Conservation (phyloP, 2,113 vertebrate genomes). For the Equus quagga region DNA sequence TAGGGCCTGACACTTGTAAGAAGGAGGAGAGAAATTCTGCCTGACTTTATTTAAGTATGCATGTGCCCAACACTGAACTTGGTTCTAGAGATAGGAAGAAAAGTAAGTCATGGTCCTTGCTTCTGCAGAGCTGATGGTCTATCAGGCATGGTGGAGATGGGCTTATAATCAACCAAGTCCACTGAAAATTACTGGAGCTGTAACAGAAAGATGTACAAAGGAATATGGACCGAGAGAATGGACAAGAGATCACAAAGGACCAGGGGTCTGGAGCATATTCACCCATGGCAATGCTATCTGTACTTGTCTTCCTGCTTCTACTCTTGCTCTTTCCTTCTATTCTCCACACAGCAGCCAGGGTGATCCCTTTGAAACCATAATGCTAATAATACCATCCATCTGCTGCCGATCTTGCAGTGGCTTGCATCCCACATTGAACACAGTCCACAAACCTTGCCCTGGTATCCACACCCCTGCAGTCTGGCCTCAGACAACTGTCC, state of each 20-base stretch:
- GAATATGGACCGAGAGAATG: not conserved
- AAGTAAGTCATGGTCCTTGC: not conserved
- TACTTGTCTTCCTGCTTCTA: not conserved
- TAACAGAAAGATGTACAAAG: rapidly evolving
- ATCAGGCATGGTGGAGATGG: not conserved
- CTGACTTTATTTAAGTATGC: not conserved
- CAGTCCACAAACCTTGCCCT: not conserved
- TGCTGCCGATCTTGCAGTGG: not conserved
- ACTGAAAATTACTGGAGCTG: not conserved
- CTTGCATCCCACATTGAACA: not conserved
- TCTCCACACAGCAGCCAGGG: not conserved
- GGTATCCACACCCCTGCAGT: rapidly evolving
- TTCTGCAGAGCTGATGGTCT: not conserved
- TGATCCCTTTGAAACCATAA: not conserved
- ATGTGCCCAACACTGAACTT: not conserved
- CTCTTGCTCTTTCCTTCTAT: not conserved
- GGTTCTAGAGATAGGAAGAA: not conserved
- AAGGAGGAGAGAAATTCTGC: not conserved
- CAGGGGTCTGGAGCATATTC: not conserved
- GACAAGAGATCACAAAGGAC: not conserved
- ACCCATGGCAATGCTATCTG: not conserved
- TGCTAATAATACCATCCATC: not conserved
- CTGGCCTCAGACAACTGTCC: not conserved
- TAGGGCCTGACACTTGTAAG: not conserved
- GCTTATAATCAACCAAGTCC: not conserved